These are phyloP conservation scores for Pangasius sanitwongsei DNA, from an alignment of 2,797 vertebrate genomes.

Conservation along the genomic window DNA sequence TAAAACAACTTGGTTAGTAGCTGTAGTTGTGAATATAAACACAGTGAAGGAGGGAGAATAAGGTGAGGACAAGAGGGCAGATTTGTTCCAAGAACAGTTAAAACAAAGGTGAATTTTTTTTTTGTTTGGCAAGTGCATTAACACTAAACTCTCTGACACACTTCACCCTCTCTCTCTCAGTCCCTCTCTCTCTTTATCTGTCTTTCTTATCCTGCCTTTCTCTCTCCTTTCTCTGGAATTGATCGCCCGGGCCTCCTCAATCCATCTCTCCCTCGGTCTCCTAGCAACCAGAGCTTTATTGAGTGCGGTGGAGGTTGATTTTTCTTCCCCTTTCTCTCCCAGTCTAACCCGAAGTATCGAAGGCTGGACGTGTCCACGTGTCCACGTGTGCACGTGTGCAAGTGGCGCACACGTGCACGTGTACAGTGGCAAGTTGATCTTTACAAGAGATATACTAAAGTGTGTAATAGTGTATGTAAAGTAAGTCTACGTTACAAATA, in stretches of 20 bases:
- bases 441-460: constrained; percentile 25
- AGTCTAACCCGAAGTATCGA: constrained; percentile 64
- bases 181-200: constrained; percentile 9
- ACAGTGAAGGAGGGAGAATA: constrained; percentile 43
- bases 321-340: constrained; percentile 30
- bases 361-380: constrained; percentile 51
- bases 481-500: constrained; percentile 32
- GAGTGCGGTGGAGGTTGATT: constrained; percentile 76
- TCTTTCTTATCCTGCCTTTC: constrained; percentile 42
- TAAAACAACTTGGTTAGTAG: constrained; percentile 31
- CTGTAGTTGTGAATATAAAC: constrained; percentile 28
- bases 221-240: constrained; percentile 75
- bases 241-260: constrained; percentile 83
- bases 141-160: background rate
- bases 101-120: background rate
- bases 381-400: constrained; percentile 15
- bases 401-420: background rate
- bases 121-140: background rate
- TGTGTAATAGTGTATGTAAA: constrained; percentile 20
- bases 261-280: constrained; percentile 84
- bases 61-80: constrained; percentile 68
- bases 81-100: constrained; percentile 57
- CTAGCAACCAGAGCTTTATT: constrained; percentile 83
- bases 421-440: background rate
- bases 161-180: constrained; percentile 8